Conservation (phyloP, 1,140 invertebrate species). For the Prorops nasuta region DNA sequence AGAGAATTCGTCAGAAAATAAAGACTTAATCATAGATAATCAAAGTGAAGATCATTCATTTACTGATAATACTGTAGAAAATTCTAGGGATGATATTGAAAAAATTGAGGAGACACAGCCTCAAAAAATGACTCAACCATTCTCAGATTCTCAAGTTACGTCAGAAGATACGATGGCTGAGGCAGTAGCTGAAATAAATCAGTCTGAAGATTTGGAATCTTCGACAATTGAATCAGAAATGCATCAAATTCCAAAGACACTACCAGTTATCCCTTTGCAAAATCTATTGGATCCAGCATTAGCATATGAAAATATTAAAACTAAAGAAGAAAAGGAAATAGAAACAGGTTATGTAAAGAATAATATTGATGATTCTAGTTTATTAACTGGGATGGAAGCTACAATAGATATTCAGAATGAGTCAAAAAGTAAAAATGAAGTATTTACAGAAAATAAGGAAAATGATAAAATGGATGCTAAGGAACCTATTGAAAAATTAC, state of each 20-base stretch:
- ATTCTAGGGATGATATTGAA: background rate
- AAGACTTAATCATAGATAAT: background rate
- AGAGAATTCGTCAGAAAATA: too few species aligned
- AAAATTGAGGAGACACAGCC: background rate
- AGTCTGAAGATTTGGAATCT: background rate
- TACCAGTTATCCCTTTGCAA: too few species aligned
- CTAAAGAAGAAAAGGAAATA: background rate
- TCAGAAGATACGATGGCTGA: background rate
- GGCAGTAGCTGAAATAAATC: background rate
- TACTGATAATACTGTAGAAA: too few species aligned
- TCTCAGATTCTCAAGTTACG: background rate
- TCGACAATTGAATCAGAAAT: too few species aligned
- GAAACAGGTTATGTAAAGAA: slow-evolving; percentile 3
- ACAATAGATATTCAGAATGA: background rate
- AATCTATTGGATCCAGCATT: too few species aligned
- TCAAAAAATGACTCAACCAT: background rate
- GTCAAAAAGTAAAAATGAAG: slow-evolving; percentile 1
- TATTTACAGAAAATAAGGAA: background rate
- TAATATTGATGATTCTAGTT: too few species aligned
- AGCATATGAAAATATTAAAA: slow-evolving; percentile 6
- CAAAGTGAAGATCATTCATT: too few species aligned
- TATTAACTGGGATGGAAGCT: too few species aligned
- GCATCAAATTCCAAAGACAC: too few species aligned
- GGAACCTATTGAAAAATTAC: background rate
- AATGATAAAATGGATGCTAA: background rate